Base-by-base conservation (phyloP, 1,140 invertebrate genomes). In the Magallana ariakensis region DNA sequence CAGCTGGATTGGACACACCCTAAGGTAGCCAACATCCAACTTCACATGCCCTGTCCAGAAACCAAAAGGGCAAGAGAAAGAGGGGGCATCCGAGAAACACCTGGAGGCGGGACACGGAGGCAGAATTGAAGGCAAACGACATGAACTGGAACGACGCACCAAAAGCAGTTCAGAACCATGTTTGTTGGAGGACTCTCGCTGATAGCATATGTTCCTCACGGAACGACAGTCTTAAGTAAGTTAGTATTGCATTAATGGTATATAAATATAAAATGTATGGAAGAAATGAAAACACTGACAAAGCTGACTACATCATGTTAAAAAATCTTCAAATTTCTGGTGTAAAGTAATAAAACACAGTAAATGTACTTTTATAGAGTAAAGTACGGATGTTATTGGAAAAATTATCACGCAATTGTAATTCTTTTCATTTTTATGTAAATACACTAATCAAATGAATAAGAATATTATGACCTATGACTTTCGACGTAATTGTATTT, bases 1-100 rank as follows among this genome's bases (percentile, higher is more conserved):
- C 86, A 55, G 80, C 58, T 90, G 88, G 86, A 87, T 90, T 11
- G 66, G 88, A 80, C 85, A 90, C 81, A 89, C 84, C 1, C 80
- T 88, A 9, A 56, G 87, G 33, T 85, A 85, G 87, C n/a, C 75
- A 85, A 19, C 55, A 80, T 4, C 10, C 80, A 89, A 22, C 54
- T 87, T 87, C 62, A 82, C 85, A 88, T 11, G 85, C 89, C 46
- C 85, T 88, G 22, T 22, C 60, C 16, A 84, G 85, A 56, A 89
- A 84, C 83, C 83, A 85, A 13, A 87, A 89, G 56, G 84, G 85
- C 1, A 84, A 81, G 56, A 55, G 87, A 57, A 89, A 58, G n/a
- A 81, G 83, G 85, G 54, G 83, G 5, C 19, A 56, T 13, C 80
- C 6, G 4, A 53, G n/a, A 53, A 82, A 55, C 84, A 82, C 26